A percentile compares a stretch with the other conserved stretches of the same genome.
phyloP scores from a whole-genome alignment of 2,888 invertebrate species.

The Pseudanteris insignis region DNA sequence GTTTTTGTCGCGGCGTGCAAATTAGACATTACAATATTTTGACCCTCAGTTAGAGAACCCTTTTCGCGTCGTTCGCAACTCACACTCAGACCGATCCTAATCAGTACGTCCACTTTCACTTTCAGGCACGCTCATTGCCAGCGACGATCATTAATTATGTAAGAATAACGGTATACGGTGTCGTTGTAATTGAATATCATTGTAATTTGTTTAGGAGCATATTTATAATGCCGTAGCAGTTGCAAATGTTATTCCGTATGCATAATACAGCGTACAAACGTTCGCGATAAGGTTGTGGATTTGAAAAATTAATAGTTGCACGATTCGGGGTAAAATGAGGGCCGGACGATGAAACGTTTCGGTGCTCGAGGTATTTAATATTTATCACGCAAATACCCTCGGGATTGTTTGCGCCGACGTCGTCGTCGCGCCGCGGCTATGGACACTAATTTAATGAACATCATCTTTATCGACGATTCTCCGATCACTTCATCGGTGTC shows the following conservation, averaged over 20 bases:
- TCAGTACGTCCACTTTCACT: slow-evolving; percentile 24
- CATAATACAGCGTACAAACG: no score
- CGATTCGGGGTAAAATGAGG: no score
- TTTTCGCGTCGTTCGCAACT: neutral
- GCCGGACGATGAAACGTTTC: no score
- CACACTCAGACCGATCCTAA: slow-evolving; percentile 17
- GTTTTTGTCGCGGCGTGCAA: no score
- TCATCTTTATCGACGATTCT: slow-evolving; percentile 18
- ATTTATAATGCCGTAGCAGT: slow-evolving; percentile 1
- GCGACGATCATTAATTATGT: slow-evolving; percentile 13
- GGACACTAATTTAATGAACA: slow-evolving; percentile 26
- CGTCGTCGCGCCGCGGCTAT: no score
- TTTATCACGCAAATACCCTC: slow-evolving; percentile 24
- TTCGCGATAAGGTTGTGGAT: no score
- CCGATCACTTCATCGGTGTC: no score
- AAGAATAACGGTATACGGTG: slow-evolving; percentile 12
- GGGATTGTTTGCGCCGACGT: no score
- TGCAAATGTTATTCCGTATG: slow-evolving; percentile 4
- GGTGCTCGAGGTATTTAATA: no score
- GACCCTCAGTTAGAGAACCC: slow-evolving; percentile 20
- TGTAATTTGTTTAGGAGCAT: slow-evolving; percentile 1
- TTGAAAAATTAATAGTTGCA: no score
- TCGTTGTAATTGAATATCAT: slow-evolving; percentile 11
- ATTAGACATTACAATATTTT: slow-evolving; percentile 28
- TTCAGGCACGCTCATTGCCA: slow-evolving; percentile 14